Base-by-base conservation (phyloP, 2,888 invertebrate genomes). In the Mechanitis messenoides region DNA sequence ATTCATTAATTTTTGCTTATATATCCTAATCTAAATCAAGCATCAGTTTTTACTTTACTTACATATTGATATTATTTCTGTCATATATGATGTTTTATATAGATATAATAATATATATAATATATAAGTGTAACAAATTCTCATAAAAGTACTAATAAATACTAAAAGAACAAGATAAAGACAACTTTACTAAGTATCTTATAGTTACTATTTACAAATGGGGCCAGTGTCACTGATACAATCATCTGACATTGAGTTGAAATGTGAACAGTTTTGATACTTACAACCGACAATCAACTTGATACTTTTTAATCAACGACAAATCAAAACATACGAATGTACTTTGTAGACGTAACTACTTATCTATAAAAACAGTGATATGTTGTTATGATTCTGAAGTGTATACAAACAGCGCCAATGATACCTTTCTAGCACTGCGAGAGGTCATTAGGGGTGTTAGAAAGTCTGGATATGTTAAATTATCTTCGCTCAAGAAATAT, bases 371-470 rank as follows among this genome's bases (percentile, higher is more conserved):
- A 85, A 85, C 82, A 87, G 68, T 75, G 82, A 82, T 82, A 71
- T 60, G 75, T 78, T 86, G 81, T 85, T 83, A 78, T 82, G 75
- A 75, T 78, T 80, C 73, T 70, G 65, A 62, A 72, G 69, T 72
- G 71, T 66, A 71, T 66, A 59, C 72, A 73, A 62, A 74, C 74
- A 68, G 58, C 71, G 72, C 45, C 50, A 74, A 72, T 78, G 69
- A 65, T 88, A 88, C 88, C 88, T 89, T 81, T 71, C 69, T 73
- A 80, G 77, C 76, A 83, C 79, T 75, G 80, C 77, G 79, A 83
- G 78, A 78, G 84, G 77, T 85, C 88, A 88, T 88, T 84, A 85
- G 85, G 80, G 79, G 83, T 79, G 81, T 77, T 85, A 84, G 79
- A 81, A 78, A 71, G 70, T 74, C 78, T 78, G 78, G 79, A 75